Conservation (phyloP, 2,113 vertebrate species). For the Nibea coibor region DNA sequence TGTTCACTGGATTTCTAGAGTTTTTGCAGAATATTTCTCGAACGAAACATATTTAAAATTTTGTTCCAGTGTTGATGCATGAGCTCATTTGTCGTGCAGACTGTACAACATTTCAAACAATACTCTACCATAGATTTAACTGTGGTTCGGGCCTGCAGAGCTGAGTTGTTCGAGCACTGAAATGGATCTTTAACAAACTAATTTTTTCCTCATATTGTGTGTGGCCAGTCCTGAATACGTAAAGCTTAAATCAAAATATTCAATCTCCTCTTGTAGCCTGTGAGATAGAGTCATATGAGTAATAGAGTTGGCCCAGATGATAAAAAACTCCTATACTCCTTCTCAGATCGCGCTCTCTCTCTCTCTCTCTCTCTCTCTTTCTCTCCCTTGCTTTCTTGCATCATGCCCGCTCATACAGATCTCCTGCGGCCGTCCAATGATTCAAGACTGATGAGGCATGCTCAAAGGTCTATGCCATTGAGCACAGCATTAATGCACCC, state of each 20-base stretch:
- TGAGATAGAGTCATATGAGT: slow-evolving; percentile 52
- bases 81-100: background rate
- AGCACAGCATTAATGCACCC: slow-evolving; percentile 79
- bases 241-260: slow-evolving; percentile 38
- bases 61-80: too few species aligned
- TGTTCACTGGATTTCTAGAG: too few species aligned
- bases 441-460: slow-evolving; percentile 80
- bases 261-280: slow-evolving; percentile 18
- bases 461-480: slow-evolving; percentile 79
- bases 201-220: background rate
- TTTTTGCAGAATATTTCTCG: background rate
- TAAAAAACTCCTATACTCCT: slow-evolving; percentile 44
- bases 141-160: background rate
- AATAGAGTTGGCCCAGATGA: slow-evolving; percentile 63
- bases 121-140: background rate
- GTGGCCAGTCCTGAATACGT: slow-evolving; percentile 3
- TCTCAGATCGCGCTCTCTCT: slow-evolving; percentile 21
- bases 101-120: background rate
- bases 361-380: background rate
- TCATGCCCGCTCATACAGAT: slow-evolving; percentile 60
- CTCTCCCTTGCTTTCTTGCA: slow-evolving; percentile 57
- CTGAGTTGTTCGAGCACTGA: background rate
- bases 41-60: background rate
- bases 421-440: slow-evolving; percentile 72
- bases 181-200: slow-evolving; percentile 10